Percentiles rank a stretch among this genome's conserved stretches.
Evolutionary conservation across 2,888 invertebrate genomes (phyloP).

Genomic region (Synergus gifuensis): DNA sequence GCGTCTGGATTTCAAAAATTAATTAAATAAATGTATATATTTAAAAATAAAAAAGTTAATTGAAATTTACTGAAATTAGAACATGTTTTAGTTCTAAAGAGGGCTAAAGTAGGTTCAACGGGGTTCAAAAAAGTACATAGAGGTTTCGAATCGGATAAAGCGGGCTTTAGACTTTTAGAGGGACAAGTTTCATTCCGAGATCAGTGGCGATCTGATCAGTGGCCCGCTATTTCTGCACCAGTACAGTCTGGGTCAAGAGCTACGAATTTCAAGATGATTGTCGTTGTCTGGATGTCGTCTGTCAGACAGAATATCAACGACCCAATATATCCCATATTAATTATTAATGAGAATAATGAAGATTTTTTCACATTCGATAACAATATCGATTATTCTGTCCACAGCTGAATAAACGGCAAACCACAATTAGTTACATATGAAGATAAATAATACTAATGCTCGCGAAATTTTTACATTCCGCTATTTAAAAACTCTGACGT

Average conservation of each 20-base stretch:
- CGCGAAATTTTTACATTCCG: background rate
- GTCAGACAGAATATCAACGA: background rate
- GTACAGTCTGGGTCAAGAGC: background rate
- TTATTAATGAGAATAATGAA: background rate
- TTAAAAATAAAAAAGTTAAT: too few relatives aligned
- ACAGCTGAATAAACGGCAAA: background rate
- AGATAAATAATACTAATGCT: constrained; percentile 22
- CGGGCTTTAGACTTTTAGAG: background rate
- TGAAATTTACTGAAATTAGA: too few relatives aligned
- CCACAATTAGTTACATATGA: background rate
- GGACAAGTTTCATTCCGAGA: constrained; percentile 7
- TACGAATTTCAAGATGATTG: background rate
- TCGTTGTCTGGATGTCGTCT: constrained; percentile 2
- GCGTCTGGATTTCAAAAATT: too few relatives aligned
- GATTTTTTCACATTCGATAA: constrained; percentile 19
- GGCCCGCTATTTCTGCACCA: background rate
- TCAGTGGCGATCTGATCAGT: background rate
- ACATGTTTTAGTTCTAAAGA: too few relatives aligned
- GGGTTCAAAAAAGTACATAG: too few relatives aligned
- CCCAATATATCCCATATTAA: too few relatives aligned
- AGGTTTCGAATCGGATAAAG: background rate
- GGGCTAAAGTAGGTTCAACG: too few relatives aligned
- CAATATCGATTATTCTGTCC: constrained; percentile 25
- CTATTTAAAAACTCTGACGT: constrained; percentile 5
- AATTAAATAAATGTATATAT: too few relatives aligned